Evolutionary conservation across 2,797 vertebrate species (phyloP).

Genomic region (Coreius guichenoti): DNA sequence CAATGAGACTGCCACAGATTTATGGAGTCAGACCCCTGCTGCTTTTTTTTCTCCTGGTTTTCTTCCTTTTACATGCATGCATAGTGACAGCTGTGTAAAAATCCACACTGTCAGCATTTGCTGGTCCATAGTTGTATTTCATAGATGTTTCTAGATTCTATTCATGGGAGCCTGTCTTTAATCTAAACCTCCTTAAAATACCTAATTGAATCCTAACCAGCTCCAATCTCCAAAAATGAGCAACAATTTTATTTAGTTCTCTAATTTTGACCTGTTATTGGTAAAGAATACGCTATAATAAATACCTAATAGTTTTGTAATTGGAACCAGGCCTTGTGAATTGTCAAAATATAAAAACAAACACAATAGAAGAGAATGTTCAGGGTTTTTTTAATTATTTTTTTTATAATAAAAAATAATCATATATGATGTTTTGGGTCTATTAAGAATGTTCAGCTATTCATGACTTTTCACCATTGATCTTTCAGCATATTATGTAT

Average conservation of each 20-base stretch:
- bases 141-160: neutral
- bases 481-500: neutral
- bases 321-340: neutral
- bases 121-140: conserved; percentile 12
- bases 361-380: neutral
- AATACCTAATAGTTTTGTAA: neutral
- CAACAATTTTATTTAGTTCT: neutral
- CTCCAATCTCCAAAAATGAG: neutral
- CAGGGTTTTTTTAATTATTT: neutral
- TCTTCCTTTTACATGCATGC: conserved; percentile 35
- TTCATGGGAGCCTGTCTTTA: neutral
- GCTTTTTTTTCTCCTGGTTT: conserved; percentile 61
- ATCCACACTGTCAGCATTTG: conserved; percentile 65
- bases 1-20: conserved; percentile 70
- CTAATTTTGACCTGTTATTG: neutral
- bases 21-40: conserved; percentile 66
- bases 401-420: too few species aligned
- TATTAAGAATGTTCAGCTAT: too few species aligned
- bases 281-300: neutral
- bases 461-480: neutral
- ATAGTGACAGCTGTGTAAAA: conserved; percentile 43
- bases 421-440: too few species aligned
- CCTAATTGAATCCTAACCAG: neutral
- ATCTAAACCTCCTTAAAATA: neutral
- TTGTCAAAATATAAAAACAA: neutral